Conservation (phyloP, 2,888 invertebrate genomes). For the Drosophila prolongata region DNA sequence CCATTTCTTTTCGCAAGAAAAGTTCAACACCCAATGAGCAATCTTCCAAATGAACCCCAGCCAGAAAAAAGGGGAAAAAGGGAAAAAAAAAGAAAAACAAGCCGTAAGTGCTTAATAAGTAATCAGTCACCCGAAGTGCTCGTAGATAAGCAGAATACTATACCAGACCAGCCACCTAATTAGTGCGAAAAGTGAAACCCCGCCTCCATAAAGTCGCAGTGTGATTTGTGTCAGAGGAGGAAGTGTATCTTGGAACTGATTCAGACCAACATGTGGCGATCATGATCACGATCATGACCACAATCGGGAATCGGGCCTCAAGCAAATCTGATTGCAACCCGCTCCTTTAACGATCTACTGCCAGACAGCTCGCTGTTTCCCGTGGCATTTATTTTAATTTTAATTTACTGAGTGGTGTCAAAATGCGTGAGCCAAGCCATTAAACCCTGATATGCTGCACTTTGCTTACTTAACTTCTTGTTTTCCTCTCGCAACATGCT, state of each 20-base stretch:
- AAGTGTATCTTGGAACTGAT: conserved; percentile 19
- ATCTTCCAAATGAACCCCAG: conserved; percentile 63
- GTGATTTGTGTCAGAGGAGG: conserved; percentile 22
- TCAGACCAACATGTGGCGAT: conserved; percentile 56
- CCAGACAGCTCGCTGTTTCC: conserved; percentile 17
- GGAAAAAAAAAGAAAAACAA: conserved; percentile 19
- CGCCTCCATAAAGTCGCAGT: background rate
- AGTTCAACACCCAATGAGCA: conserved; percentile 73
- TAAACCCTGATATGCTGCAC: conserved; percentile 46
- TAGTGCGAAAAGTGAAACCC: conserved; percentile 31
- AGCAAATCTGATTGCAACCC: conserved; percentile 1
- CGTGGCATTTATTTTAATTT: conserved; percentile 48
- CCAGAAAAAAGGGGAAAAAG: conserved; percentile 6
- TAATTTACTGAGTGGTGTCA: conserved; percentile 60
- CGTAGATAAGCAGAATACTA: conserved; percentile 33
- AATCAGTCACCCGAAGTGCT: conserved; percentile 57
- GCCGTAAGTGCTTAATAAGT: conserved; percentile 72
- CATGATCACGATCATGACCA: conserved; percentile 20
- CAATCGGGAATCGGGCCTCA: conserved; percentile 17
- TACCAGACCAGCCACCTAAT: conserved; percentile 35
- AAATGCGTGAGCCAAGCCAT: conserved; percentile 55
- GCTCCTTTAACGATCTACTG: conserved; percentile 18
- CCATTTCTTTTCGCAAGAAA: conserved; percentile 37
- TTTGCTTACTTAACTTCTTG: conserved; percentile 39
- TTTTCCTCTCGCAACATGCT: conserved; percentile 37